These are phyloP conservation scores for Myathropa florea DNA, from an alignment of 2,888 invertebrate species.

Conservation along the genomic window DNA sequence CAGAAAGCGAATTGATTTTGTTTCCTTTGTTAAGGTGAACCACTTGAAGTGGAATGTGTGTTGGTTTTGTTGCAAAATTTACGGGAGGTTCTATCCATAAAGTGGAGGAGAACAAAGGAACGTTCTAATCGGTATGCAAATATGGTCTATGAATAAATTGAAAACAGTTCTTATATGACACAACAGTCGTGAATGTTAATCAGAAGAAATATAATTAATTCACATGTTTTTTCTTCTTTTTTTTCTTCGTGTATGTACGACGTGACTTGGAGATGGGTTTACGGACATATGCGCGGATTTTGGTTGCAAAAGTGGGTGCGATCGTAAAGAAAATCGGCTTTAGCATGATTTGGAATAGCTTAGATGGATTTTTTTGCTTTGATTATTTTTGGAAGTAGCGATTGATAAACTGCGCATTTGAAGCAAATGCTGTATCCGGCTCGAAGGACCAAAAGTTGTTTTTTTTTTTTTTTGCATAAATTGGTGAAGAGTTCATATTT, in stretches of 20 bases:
- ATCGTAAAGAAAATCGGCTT: not conserved
- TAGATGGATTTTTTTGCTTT: not conserved
- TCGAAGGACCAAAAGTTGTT: not conserved
- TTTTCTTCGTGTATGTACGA: not conserved
- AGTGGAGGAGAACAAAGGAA: not conserved
- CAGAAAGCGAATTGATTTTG: not conserved
- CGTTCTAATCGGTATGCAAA: constrained; percentile 30
- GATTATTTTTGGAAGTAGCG: not conserved
- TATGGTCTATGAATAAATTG: not conserved
- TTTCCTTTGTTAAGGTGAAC: not conserved
- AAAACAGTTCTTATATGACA: not conserved
- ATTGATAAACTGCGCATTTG: not conserved
- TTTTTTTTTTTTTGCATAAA: not conserved
- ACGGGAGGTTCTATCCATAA: not conserved
- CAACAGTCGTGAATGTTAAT: not conserved
- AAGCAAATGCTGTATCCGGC: not conserved
- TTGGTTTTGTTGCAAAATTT: not conserved
- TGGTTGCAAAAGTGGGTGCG: not conserved
- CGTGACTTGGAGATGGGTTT: not conserved
- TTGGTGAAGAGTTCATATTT: too few species aligned
- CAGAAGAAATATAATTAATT: not conserved
- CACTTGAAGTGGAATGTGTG: not conserved
- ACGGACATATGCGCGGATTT: not conserved
- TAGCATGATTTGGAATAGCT: not conserved
- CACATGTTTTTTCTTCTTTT: not conserved